phyloP scores from a whole-genome alignment of 2,888 invertebrate genomes.

The Sphecodes monilicornis region DNA sequence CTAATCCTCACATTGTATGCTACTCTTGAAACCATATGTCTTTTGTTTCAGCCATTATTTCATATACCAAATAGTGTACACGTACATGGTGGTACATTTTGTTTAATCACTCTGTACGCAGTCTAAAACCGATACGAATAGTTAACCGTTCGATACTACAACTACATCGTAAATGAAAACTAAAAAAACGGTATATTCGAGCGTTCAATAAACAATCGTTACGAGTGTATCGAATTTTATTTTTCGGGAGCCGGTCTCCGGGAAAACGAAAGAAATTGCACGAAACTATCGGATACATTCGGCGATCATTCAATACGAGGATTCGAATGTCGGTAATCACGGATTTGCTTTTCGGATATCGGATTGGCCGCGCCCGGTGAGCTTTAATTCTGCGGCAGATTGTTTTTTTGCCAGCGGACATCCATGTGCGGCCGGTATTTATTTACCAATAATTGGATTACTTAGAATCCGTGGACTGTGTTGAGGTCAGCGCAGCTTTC shows the following conservation, averaged over 20 bases:
- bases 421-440: conserved; percentile 38
- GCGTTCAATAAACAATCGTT: background rate
- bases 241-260: background rate
- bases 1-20: too few relatives aligned
- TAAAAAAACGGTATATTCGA: too few relatives aligned
- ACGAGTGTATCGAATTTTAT: background rate
- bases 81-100: too few relatives aligned
- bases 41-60: too few relatives aligned
- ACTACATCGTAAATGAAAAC: too few relatives aligned
- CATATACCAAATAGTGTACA: too few relatives aligned
- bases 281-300: background rate
- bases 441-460: conserved; percentile 65
- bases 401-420: conserved; percentile 9
- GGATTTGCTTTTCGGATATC: conserved; percentile 22
- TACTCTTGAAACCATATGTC: too few relatives aligned
- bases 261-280: background rate
- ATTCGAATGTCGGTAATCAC: conserved; percentile 1
- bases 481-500: conserved; percentile 36
- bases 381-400: conserved; percentile 31
- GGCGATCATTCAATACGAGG: conserved; percentile 1
- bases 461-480: conserved; percentile 13
- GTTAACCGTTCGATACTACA: too few relatives aligned
- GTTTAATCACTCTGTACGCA: too few relatives aligned
- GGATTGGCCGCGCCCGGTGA: background rate
- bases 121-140: too few relatives aligned